phyloP scores from a whole-genome alignment of 30 jellyfish, hydroid and myxozoan genomes.

The Clytia hemisphaerica region DNA sequence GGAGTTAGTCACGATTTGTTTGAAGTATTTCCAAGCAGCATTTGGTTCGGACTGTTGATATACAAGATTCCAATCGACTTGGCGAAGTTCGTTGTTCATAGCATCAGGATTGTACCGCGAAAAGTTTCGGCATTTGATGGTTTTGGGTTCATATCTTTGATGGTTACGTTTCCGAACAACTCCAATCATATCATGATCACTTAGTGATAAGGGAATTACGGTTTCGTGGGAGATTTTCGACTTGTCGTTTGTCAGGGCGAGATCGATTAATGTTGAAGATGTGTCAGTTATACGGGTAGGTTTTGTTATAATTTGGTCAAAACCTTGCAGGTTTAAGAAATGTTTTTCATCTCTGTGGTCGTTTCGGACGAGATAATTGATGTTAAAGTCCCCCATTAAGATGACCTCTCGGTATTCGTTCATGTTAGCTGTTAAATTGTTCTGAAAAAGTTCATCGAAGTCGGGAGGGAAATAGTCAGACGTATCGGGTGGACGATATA shows the following conservation, averaged over 20 bases:
- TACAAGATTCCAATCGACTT: constrained; percentile 35
- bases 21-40: constrained; percentile 54
- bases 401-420: too few relatives aligned
- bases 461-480: constrained; percentile 22
- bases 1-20: constrained; percentile 22
- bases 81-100: constrained; percentile 20
- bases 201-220: constrained; percentile 32
- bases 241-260: constrained; percentile 25
- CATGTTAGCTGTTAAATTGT: constrained; percentile 15
- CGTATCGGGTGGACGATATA: constrained; percentile 53
- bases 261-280: constrained; percentile 36
- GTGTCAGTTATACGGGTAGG: constrained; percentile 37
- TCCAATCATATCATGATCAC: constrained; percentile 51
- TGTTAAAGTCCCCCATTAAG: constrained; percentile 59
- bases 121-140: constrained; percentile 48
- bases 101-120: constrained; percentile 34
- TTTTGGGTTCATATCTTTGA: constrained; percentile 7
- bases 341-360: constrained; percentile 30
- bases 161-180: constrained; percentile 46
- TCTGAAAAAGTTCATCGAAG: constrained; percentile 21
- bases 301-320: constrained; percentile 14
- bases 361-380: constrained; percentile 35
- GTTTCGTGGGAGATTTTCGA: constrained; percentile 22
- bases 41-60: constrained; percentile 12
- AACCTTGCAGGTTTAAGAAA: constrained; percentile 2